These are phyloP conservation scores for Zaprionus inermis DNA, from an alignment of 1,140 invertebrate genomes.

Conservation along the genomic window DNA sequence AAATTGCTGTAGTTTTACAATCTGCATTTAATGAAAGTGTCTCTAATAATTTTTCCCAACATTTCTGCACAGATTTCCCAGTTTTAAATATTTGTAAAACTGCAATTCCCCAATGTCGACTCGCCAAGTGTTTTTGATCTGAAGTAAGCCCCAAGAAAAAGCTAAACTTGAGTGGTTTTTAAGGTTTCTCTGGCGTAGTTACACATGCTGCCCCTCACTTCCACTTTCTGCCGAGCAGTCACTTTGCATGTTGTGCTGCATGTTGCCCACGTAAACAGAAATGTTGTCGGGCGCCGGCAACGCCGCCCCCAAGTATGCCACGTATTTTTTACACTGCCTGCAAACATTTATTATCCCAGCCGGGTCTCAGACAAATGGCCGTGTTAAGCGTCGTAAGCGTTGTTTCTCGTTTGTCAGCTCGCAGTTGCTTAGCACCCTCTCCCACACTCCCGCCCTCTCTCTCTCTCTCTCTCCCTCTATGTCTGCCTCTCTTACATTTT, in stretches of 20 bases:
- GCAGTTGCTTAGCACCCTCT: neutral
- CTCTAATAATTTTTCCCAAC: too few species aligned
- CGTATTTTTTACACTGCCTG: conserved; percentile 43
- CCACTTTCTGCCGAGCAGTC: conserved; percentile 12
- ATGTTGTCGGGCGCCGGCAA: conserved; percentile 29
- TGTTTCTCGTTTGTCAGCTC: conserved; percentile 36
- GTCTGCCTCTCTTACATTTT: too few species aligned
- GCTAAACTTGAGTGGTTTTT: conserved; percentile 28
- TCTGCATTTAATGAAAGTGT: too few species aligned
- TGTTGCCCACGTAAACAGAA: conserved; percentile 50
- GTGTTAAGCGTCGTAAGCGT: conserved; percentile 47
- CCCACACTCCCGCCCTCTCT: neutral
- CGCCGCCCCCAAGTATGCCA: conserved; percentile 40
- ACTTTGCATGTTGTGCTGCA: conserved; percentile 34
- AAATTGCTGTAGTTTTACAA: too few species aligned
- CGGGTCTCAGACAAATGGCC: conserved; percentile 42
- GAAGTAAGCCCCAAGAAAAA: neutral
- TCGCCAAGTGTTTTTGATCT: neutral
- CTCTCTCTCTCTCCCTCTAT: neutral
- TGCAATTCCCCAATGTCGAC: neutral
- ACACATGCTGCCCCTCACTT: too few species aligned
- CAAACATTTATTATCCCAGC: conserved; percentile 48
- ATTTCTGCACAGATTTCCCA: too few species aligned
- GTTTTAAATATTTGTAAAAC: neutral
- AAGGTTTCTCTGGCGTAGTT: conserved; percentile 26